These are phyloP conservation scores for Uloborus plumipes DNA, from an alignment of 2,888 invertebrate species.

Conservation along the genomic window DNA sequence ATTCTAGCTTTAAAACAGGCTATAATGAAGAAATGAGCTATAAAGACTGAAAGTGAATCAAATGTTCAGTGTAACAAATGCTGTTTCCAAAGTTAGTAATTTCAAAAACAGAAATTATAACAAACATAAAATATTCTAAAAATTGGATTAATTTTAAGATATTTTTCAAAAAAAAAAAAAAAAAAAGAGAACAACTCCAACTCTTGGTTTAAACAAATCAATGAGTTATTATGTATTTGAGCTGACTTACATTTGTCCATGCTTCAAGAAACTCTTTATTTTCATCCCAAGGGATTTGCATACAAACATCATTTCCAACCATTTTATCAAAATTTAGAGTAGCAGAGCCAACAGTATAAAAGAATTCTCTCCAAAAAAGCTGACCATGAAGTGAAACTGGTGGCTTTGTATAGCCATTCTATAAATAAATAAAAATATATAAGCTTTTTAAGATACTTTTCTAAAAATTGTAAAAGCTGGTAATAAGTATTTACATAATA, in stretches of 20 bases:
- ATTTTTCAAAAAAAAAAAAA: background rate
- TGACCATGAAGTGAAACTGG: conserved; percentile 88
- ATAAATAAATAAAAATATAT: conserved; percentile 70
- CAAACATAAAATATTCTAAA: background rate
- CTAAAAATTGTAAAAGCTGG: too few relatives aligned
- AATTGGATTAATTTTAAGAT: background rate
- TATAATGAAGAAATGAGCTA: too few relatives aligned
- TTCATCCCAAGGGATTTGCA: conserved; percentile 91
- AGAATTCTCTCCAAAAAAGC: conserved; percentile 89
- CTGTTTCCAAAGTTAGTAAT: too few relatives aligned
- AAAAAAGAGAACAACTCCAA: background rate
- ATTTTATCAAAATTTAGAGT: conserved; percentile 90
- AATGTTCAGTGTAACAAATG: too few relatives aligned
- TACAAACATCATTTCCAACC: conserved; percentile 89
- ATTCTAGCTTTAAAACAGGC: too few relatives aligned
- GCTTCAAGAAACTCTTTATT: conserved; percentile 85
- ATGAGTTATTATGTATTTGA: background rate
- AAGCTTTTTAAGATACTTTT: too few relatives aligned
- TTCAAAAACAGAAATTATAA: too few relatives aligned
- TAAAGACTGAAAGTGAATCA: too few relatives aligned
- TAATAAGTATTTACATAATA: too few relatives aligned
- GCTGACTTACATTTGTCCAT: conserved; percentile 84
- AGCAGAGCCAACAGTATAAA: conserved; percentile 87
- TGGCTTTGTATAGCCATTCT: conserved; percentile 83
- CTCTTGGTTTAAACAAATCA: background rate